phyloP scores from a whole-genome alignment of 2,797 vertebrate genomes.

The Rhinatrema bivittatum region DNA sequence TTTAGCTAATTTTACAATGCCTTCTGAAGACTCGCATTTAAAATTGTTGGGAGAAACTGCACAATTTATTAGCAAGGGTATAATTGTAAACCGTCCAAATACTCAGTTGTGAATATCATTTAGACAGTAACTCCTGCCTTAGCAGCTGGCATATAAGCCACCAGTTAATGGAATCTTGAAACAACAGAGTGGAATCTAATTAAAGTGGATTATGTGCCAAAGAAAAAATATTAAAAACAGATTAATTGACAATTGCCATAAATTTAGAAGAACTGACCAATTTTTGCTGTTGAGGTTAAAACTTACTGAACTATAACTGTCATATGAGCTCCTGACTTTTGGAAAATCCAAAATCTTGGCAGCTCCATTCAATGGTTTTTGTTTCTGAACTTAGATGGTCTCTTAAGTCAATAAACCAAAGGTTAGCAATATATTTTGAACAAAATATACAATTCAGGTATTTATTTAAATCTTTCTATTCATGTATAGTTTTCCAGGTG shows the following conservation, averaged over 20 bases:
- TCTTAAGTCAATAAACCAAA: too few species aligned
- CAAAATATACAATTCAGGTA: too few species aligned
- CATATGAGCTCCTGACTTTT: too few species aligned
- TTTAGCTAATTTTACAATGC: constrained; percentile 74
- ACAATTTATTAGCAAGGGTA: constrained; percentile 75
- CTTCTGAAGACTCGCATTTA: constrained; percentile 67
- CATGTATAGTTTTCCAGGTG: too few species aligned
- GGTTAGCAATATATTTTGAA: too few species aligned
- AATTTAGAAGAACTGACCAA: constrained; percentile 44
- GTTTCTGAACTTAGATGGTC: too few species aligned
- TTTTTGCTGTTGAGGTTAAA: constrained; percentile 19
- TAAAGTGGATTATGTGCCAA: constrained; percentile 73
- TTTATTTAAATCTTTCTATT: too few species aligned
- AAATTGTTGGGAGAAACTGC: constrained; percentile 70
- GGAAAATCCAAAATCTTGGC: too few species aligned
- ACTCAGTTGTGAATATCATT: constrained; percentile 70
- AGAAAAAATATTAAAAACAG: constrained; percentile 72
- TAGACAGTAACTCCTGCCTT: constrained; percentile 66
- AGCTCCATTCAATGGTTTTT: too few species aligned
- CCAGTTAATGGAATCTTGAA: constrained; percentile 71
- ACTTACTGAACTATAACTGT: too few species aligned
- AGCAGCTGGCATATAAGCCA: constrained; percentile 67
- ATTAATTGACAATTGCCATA: constrained; percentile 63
- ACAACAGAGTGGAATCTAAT: constrained; percentile 74
- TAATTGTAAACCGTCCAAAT: constrained; percentile 73